Base-by-base conservation (phyloP, 2,888 invertebrate species). In the Helicoverpa assulta region DNA sequence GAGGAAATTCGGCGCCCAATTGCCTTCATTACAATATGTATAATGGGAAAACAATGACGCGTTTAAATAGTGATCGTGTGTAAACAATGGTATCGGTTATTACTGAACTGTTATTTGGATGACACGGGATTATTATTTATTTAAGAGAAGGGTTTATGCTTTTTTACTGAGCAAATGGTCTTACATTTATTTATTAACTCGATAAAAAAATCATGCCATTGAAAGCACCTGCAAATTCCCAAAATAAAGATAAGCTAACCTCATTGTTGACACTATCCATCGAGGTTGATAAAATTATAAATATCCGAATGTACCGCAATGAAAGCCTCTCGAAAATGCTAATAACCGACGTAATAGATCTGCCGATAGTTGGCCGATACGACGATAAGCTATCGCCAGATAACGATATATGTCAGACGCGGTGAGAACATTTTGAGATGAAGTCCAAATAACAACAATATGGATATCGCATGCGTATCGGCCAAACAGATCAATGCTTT, bases 311-410 rank as follows among this genome's bases (percentile, higher is more conserved):
- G 72, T 58, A 73, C 76, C 66, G 64, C 61, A 67, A 74, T 74
- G 82, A 88, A 87, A 88, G 81, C 84, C 90, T 88, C 91, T 91
- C 85, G 76, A 90, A 86, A 85, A 88, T 75, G 88, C 81, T 90
- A 92, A 92, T 91, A 91, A 87, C 82, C 88, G 80, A 73, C 81
- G 85, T 88, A 89, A 87, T 87, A 83, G 78, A 78, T 81, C 82
- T 81, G 76, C 72, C 76, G 80, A 79, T 85, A 86, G 76, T 81
- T 82, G 80, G 76, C 72, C 76, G 80, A 79, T 85, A 86, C 76
- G 61, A 62, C 72, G 89, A 91, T 89, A 89, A 61, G 65, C 40
- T 87, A 89, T 89, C 85, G 71, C 68, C 69, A 76, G 67, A 76
- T 82, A 86, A 40, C 77, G 87, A 88, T 87, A n/a, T 50, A 86